Conservation (phyloP, 2,888 invertebrate genomes). For the Andrena chrysosceles region DNA sequence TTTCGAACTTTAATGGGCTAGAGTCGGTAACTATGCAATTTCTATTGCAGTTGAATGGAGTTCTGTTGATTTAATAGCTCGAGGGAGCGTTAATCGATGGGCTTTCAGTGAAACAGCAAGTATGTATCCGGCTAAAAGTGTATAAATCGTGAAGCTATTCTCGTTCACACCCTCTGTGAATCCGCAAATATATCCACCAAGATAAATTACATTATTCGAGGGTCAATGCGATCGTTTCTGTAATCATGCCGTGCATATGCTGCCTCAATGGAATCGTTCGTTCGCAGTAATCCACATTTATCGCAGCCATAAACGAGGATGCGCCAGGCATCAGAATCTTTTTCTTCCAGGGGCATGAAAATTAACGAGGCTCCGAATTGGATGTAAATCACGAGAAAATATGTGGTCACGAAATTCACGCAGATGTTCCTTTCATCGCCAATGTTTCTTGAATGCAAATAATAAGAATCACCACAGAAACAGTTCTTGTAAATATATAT, state of each 20-base stretch:
- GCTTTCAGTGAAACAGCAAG: neutral
- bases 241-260: constrained; percentile 34
- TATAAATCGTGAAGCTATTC: constrained; percentile 51
- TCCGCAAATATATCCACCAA: constrained; percentile 33
- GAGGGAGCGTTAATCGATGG: constrained; percentile 17
- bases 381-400: constrained; percentile 26
- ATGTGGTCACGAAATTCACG: neutral
- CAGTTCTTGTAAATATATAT: neutral
- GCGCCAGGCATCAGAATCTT: constrained; percentile 13
- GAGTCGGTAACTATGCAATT: no score
- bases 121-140: constrained; percentile 21
- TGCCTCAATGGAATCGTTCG: constrained; percentile 41
- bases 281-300: constrained; percentile 62
- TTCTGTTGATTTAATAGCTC: neutral
- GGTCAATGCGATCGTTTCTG: constrained; percentile 63
- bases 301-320: constrained; percentile 53
- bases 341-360: neutral
- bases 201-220: constrained; percentile 59
- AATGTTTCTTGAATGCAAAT: constrained; percentile 3
- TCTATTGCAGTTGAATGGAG: neutral
- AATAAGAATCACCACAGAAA: neutral
- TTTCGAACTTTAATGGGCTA: no score
- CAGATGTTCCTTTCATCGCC: neutral
- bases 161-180: constrained; percentile 19
- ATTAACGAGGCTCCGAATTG: constrained; percentile 48